phyloP scores from a whole-genome alignment of 2,113 vertebrate genomes.

The Lucifuga dentata region DNA sequence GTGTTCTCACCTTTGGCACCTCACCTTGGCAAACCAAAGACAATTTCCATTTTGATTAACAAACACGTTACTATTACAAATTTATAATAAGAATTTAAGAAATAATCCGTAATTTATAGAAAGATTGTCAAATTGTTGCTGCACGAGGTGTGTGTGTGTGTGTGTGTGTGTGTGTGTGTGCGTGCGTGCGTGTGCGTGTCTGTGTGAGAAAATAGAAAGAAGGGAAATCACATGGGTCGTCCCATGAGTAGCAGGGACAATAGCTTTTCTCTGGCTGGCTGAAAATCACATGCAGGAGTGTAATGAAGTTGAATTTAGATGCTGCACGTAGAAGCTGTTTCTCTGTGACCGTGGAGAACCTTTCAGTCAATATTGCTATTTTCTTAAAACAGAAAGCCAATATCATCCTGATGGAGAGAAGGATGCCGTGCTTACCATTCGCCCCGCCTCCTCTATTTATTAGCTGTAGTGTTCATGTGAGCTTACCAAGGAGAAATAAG shows the following conservation, averaged over 20 bases:
- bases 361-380: conserved; percentile 30
- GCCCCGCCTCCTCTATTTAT: neutral
- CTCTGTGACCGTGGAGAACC: conserved; percentile 10
- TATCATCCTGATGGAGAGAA: conserved; percentile 4
- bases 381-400: conserved; percentile 32
- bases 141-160: conserved; percentile 36
- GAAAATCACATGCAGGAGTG: conserved; percentile 3
- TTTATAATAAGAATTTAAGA: too few species aligned
- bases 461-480: conserved; percentile 17
- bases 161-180: conserved; percentile 12
- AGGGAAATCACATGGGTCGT: conserved; percentile 23
- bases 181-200: neutral
- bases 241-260: conserved; percentile 35
- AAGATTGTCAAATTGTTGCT: neutral
- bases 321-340: conserved; percentile 21
- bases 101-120: too few species aligned
- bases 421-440: conserved; percentile 1
- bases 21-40: too few species aligned
- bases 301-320: neutral
- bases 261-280: conserved; percentile 1
- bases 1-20: too few species aligned
- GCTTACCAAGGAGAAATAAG: neutral
- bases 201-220: conserved; percentile 18
- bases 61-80: too few species aligned
- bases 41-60: too few species aligned